Evolutionary conservation across 1,140 invertebrate genomes (phyloP), one percentile per base, ranked within the genome.

Genomic region (Ditylenchus dipsaci): DNA sequence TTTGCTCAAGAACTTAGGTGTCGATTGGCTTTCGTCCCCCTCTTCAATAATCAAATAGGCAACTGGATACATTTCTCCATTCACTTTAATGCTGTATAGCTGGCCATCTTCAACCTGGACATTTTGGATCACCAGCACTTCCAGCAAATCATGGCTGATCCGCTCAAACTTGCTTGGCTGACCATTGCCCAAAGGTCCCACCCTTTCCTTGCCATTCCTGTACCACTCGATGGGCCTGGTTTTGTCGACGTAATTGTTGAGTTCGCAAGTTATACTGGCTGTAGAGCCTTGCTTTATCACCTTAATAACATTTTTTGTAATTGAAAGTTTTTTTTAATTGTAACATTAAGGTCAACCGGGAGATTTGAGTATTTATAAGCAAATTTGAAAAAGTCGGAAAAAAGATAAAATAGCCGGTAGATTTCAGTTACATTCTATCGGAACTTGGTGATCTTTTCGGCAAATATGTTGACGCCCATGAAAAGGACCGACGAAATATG

Each of bases 21-120:
- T 23, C 23, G 17, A 69, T 42, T 33, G 5, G 5, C 1, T 21
- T 15, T 59, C 49, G 15, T 71, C 67, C 45, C 30, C 59, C 11
- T 82, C 81, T 69, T 81, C 79, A 11, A 82, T 68, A 45, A 80
- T 74, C 49, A 80, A 53, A 65, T 83, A 80, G 1, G 79, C 79
- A 9, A 80, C 79, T 9, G 80, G 80, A 59, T 73, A 83, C 5
- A 80, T 30, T 21, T 80, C 80, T 17, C 71, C 65, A 56, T 82
- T 76, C 21, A 80, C 72, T 66, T 70, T 78, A 38, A 80, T 67
- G 29, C 72, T 76, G 45, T 80, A 80, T 17, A 80, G 53, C 43
- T 80, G 78, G 26, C 70, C 67, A 67, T 80, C 81, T 15, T 67
- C 65, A 7, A 47, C 26, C 1, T 74, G 66, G 3, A 82, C 80